Conservation (phyloP, 1,140 invertebrate genomes). For the Drosophila parabipectinata region DNA sequence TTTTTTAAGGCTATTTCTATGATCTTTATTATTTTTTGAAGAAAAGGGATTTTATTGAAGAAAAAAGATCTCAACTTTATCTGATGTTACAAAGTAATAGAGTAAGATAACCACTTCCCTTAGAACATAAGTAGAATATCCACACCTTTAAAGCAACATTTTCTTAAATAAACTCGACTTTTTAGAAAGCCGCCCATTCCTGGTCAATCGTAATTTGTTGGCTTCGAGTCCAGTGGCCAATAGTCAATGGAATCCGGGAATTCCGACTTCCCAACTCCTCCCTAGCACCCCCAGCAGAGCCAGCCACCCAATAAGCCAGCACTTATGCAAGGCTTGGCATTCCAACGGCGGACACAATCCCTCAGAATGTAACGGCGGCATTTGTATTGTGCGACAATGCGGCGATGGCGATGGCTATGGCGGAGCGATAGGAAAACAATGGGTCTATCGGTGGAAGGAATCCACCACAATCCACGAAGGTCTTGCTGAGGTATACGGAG, state of each 20-base stretch:
- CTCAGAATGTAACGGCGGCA: slow-evolving; percentile 42
- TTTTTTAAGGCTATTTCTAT: too few relatives aligned
- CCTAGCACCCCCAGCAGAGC: not conserved
- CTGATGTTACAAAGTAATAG: too few relatives aligned
- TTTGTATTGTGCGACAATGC: slow-evolving; percentile 57
- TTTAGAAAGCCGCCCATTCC: not conserved
- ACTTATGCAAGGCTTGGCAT: slow-evolving; percentile 39
- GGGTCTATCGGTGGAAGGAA: slow-evolving; percentile 63
- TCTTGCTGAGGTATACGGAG: slow-evolving; percentile 7
- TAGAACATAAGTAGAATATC: too few relatives aligned
- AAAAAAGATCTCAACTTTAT: too few relatives aligned
- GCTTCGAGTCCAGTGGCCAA: not conserved
- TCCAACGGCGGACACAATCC: slow-evolving; percentile 22
- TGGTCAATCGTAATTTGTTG: slow-evolving; percentile 1
- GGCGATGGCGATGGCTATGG: slow-evolving; percentile 31
- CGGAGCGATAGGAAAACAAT: slow-evolving; percentile 68
- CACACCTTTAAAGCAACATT: not conserved
- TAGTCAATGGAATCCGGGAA: slow-evolving; percentile 2
- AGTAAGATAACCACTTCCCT: too few relatives aligned
- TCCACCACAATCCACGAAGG: slow-evolving; percentile 51
- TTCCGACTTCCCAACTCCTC: not conserved
- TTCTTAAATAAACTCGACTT: not conserved
- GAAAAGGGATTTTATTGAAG: too few relatives aligned
- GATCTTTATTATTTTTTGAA: too few relatives aligned
- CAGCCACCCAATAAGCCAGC: slow-evolving; percentile 28